Evolutionary conservation across 2,113 vertebrate genomes (phyloP).

Genomic region (Seriola quinqueradiata): DNA sequence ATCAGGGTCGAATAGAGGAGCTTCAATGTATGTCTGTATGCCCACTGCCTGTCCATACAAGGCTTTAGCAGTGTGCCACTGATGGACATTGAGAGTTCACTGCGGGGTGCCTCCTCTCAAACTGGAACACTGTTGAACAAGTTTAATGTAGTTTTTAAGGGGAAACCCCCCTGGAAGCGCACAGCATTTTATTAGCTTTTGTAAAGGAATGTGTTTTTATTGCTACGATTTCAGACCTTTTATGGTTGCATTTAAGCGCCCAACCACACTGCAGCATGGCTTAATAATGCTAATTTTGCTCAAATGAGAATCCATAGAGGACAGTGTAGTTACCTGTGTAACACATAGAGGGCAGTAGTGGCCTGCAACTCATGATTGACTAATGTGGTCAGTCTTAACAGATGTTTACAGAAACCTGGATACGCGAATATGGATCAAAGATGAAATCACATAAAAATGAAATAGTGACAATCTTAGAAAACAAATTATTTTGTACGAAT

Average conservation of each 20-base stretch:
- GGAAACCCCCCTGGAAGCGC: neutral
- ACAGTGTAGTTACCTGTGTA: constrained; percentile 44
- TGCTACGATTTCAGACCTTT: constrained; percentile 10
- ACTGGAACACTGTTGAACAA: constrained; percentile 26
- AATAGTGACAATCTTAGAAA: neutral
- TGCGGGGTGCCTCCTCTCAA: constrained; percentile 48
- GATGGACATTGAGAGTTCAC: constrained; percentile 57
- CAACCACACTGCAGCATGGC: neutral
- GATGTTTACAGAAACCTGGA: constrained; percentile 14
- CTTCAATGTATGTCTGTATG: constrained; percentile 60
- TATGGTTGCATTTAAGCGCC: neutral
- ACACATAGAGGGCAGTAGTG: constrained; percentile 80
- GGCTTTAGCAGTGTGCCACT: constrained; percentile 50
- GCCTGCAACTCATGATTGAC: constrained; percentile 34
- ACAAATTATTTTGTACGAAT: constrained; percentile 12
- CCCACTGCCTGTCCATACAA: constrained; percentile 50
- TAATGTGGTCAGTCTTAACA: constrained; percentile 12
- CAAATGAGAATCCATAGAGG: neutral
- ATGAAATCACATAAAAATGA: neutral
- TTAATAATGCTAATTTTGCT: constrained; percentile 13
- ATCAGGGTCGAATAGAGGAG: constrained; percentile 54
- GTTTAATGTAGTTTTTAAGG: constrained; percentile 5
- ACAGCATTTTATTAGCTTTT: constrained; percentile 32
- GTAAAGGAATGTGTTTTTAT: constrained; percentile 27
- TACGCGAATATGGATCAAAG: constrained; percentile 20